These are phyloP conservation scores for Prochilodus magdalenae DNA, from an alignment of 2,113 vertebrate genomes.

Conservation along the genomic window DNA sequence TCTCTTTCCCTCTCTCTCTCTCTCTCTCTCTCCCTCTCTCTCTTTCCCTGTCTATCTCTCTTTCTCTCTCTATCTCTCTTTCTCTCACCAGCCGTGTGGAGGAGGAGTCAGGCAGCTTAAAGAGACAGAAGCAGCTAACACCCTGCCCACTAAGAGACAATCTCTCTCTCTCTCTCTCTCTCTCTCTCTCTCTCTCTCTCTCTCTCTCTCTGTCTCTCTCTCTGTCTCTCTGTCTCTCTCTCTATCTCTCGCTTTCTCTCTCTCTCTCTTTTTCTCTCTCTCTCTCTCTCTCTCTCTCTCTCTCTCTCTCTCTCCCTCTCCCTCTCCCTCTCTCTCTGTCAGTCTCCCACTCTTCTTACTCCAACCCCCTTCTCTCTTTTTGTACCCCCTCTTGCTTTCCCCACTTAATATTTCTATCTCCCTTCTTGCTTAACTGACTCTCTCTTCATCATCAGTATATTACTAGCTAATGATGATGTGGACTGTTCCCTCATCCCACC, in stretches of 20 bases:
- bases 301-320: conserved; percentile 32
- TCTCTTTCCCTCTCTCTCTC: no score
- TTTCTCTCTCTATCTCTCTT: conserved; percentile 62
- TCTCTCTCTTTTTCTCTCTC: neutral
- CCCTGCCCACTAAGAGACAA: conserved; percentile 39
- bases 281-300: conserved; percentile 3
- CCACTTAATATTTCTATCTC: neutral
- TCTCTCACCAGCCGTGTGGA: conserved; percentile 62
- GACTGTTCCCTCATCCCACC: neutral
- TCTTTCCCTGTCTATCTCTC: no score
- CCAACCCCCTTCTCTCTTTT: neutral
- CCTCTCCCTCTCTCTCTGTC: conserved; percentile 23
- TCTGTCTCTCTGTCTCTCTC: neutral
- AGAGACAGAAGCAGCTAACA: conserved; percentile 68
- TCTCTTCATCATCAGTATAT: neutral
- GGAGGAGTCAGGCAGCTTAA: conserved; percentile 74
- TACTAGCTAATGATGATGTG: neutral
- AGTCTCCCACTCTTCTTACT: conserved; percentile 9
- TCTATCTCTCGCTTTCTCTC: neutral
- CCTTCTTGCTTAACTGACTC: neutral
- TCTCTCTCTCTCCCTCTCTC: conserved; percentile 68
- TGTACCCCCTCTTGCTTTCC: neutral
- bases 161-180: conserved; percentile 20
- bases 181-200: conserved; percentile 34
- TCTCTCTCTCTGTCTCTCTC: neutral